Percentiles rank a stretch among this genome's conserved stretches.
Evolutionary conservation across 2,113 vertebrate genomes (phyloP).

Genomic region (Tamias sibiricus): DNA sequence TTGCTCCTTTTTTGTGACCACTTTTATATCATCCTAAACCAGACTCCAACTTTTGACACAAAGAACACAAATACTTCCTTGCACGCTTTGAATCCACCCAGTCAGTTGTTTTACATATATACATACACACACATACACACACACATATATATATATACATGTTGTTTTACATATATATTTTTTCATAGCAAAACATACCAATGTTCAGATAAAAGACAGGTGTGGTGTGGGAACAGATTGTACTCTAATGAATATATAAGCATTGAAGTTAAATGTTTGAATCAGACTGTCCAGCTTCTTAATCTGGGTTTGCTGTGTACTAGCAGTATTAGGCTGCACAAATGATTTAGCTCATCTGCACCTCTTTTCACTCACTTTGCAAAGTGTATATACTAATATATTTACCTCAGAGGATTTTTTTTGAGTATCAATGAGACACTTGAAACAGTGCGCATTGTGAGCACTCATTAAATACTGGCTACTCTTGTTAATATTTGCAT

Average conservation of each 20-base stretch:
- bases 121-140: not conserved
- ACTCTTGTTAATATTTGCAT: not conserved
- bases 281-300: not conserved
- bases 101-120: not conserved
- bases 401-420: not conserved
- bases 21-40: not conserved
- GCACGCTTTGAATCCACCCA: not conserved
- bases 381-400: not conserved
- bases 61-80: not conserved
- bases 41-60: not conserved
- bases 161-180: not conserved
- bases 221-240: not conserved
- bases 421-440: not conserved
- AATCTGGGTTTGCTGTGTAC: not conserved
- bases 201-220: not conserved
- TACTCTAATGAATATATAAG: not conserved
- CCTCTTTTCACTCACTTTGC: not conserved
- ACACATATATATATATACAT: not conserved
- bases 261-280: not conserved
- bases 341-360: not conserved
- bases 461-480: not conserved
- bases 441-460: not conserved
- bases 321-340: not conserved
- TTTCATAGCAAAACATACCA: not conserved
- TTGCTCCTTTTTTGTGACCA: not conserved